Conservation (phyloP, 2,113 vertebrate genomes). For the Ophthalmolycus amberensis region DNA sequence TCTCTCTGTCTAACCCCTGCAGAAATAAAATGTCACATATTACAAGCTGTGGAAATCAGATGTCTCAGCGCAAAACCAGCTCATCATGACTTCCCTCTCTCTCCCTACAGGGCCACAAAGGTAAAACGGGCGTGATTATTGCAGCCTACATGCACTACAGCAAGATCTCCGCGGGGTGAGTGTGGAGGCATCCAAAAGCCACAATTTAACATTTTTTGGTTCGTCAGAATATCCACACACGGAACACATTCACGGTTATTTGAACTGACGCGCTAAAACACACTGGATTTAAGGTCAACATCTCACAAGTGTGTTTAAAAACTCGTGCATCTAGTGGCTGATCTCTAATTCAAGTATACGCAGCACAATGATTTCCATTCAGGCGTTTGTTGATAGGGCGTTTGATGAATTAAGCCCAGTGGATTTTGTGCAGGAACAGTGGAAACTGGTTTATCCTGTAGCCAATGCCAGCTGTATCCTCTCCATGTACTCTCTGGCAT, state of each 20-base stretch:
- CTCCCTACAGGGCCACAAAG: constrained; percentile 88
- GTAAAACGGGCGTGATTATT: constrained; percentile 92
- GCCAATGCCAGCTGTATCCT: constrained; percentile 74
- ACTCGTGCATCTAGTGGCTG: not conserved
- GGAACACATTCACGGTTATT: constrained; percentile 2
- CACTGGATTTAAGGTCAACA: not conserved
- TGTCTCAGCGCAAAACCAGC: constrained; percentile 1
- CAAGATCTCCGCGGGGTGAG: constrained; percentile 94
- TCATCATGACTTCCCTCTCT: constrained; percentile 17
- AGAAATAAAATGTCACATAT: not conserved
- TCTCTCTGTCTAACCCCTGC: not conserved
- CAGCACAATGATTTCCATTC: constrained; percentile 53
- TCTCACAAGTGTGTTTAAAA: not conserved
- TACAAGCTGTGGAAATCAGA: not conserved
- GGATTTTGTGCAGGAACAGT: constrained; percentile 59
- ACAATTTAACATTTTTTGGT: constrained; percentile 17
- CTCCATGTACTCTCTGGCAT: constrained; percentile 68
- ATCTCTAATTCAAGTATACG: constrained; percentile 1
- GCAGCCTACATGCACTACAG: constrained; percentile 96
- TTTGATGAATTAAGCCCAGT: constrained; percentile 62
- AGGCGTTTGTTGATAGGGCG: constrained; percentile 33
- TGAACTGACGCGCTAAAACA: not conserved
- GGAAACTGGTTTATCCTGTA: constrained; percentile 69
- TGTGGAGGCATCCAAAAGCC: constrained; percentile 9
- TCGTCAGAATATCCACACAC: constrained; percentile 20